These are phyloP conservation scores for Tyto alba DNA, from an alignment of 2,113 vertebrate genomes.

Conservation along the genomic window DNA sequence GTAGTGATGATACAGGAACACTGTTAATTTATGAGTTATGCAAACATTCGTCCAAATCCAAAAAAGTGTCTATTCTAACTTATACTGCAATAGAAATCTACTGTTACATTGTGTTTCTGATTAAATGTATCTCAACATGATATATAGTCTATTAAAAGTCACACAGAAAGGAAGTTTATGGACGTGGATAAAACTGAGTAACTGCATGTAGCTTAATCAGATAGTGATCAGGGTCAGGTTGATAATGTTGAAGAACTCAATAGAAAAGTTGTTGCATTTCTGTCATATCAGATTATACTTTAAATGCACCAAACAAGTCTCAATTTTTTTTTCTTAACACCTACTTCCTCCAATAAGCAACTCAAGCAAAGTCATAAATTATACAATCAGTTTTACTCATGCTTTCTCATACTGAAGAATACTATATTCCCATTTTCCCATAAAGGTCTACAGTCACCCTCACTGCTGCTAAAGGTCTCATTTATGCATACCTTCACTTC, in stretches of 20 bases:
- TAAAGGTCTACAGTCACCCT: neutral
- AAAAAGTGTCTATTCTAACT: neutral
- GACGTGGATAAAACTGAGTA: neutral
- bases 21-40: neutral
- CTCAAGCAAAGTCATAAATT: neutral
- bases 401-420: neutral
- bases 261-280: neutral
- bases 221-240: neutral
- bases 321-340: neutral
- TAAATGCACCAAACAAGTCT: neutral
- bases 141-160: neutral
- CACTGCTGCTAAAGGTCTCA: neutral
- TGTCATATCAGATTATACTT: neutral
- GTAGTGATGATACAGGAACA: neutral
- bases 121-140: neutral
- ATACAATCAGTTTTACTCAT: neutral
- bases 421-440: neutral
- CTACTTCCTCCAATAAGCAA: neutral
- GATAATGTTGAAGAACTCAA: neutral
- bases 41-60: neutral
- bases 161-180: neutral
- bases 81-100: neutral
- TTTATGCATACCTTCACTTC: neutral
- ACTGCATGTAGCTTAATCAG: neutral
- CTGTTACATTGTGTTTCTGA: neutral